Conservation (phyloP, 2,113 vertebrate genomes). For the Nesoenas mayeri region DNA sequence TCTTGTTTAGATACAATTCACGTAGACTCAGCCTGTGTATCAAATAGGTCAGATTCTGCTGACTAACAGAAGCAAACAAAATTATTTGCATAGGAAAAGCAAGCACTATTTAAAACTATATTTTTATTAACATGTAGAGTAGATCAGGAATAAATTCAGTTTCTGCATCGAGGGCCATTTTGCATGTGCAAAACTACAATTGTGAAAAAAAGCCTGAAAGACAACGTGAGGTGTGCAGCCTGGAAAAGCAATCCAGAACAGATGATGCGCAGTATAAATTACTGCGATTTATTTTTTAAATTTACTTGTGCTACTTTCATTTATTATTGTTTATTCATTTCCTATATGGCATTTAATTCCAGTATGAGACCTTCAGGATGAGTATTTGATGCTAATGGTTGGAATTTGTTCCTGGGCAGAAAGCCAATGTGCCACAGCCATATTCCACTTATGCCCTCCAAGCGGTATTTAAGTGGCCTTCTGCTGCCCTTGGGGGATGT, state of each 20-base stretch:
- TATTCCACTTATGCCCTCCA: slow-evolving; percentile 10
- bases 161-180: neutral
- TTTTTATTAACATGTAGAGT: neutral
- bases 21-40: neutral
- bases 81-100: neutral
- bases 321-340: slow-evolving; percentile 59
- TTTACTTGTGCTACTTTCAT: slow-evolving; percentile 16
- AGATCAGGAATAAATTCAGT: neutral
- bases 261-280: slow-evolving; percentile 5
- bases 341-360: slow-evolving; percentile 55
- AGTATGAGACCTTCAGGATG: slow-evolving; percentile 4
- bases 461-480: slow-evolving; percentile 33
- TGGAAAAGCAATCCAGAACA: neutral
- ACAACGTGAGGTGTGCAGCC: neutral
- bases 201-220: neutral
- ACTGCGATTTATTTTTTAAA: slow-evolving; percentile 2
- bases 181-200: neutral
- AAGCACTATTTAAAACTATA: neutral
- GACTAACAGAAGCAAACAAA: neutral
- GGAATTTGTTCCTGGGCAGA: slow-evolving; percentile 30
- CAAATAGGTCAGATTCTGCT: neutral
- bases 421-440: neutral
- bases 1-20: neutral
- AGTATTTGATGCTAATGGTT: slow-evolving; percentile 37
- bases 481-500: slow-evolving; percentile 21